Base-by-base conservation (phyloP, 2,888 invertebrate genomes). In the Megalurothrips usitatus region DNA sequence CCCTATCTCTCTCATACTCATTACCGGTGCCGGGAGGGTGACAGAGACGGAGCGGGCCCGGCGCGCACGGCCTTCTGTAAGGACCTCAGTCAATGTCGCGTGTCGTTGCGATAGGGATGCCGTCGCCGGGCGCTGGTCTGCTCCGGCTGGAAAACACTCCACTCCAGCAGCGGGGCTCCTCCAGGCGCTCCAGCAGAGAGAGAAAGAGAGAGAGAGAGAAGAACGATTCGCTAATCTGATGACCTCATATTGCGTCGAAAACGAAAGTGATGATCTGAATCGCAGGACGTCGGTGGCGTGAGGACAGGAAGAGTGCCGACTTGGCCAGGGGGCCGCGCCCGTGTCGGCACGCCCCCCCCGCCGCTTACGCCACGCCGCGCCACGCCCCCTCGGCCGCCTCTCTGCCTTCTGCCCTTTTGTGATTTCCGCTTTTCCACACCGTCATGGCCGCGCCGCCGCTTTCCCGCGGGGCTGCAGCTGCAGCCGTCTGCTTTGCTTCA, bases 201-300 rank as follows among this genome's bases (percentile, higher is more conserved):
- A 43, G 34, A 43, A 6, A 43, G 34, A 43, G 34, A 43, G 34
- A 43, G 34, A 43, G 34, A 43, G 34, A 43, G 34, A 43, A 6
- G 6, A 6, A 43, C 34, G 34, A 43, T 43, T 43, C 34, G 34
- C 34, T 58, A n/a, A 75, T 75, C 68, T 75, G 68, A 75, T 26
- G 68, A 75, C 68, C 68, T 26, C 68, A 19, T 58, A 19, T 17
- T 19, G 58, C 58, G 58, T 58, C 14, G 68, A 23, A 75, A 75
- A 75, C 68, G 68, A 75, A 75, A 75, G 68, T 26, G 68, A 26
- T 75, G 68, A 75, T 75, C 58, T n/a, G 19, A 14, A n/a, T n/a
- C 19, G 58, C 14, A 14, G 58, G 58, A 17, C 19, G 58, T 6
- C 19, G 14, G 58, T 58, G 58, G 58, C 58, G 58, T 6, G 58